Conservation (phyloP, 2,888 invertebrate species). For the Laothoe populi region DNA sequence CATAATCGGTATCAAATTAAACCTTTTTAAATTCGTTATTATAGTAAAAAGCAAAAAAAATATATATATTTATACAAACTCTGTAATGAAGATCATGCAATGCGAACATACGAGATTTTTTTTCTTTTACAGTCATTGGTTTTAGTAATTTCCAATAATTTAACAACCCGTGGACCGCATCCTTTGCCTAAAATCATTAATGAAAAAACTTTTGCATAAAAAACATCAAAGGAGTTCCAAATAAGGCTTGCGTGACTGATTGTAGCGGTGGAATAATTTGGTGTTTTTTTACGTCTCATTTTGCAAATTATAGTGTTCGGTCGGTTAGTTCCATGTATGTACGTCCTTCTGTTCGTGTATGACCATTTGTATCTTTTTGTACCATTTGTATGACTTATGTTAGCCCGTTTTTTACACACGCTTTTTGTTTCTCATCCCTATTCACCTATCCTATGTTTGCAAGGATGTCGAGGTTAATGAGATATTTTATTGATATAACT, state of each 20-base stretch:
- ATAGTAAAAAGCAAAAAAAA: neutral
- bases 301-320: slow-evolving; percentile 24
- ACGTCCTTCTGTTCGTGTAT: slow-evolving; percentile 4
- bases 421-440: neutral
- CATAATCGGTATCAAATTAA: neutral
- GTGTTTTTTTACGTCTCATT: slow-evolving; percentile 25
- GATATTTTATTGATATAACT: neutral
- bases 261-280: slow-evolving; percentile 21
- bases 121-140: slow-evolving; percentile 1
- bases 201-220: slow-evolving; percentile 2
- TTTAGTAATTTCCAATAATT: slow-evolving; percentile 6
- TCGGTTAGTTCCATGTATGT: slow-evolving; percentile 8
- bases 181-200: slow-evolving; percentile 20
- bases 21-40: neutral
- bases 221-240: slow-evolving; percentile 5
- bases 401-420: neutral
- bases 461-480: slow-evolving; percentile 2
- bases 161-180: neutral
- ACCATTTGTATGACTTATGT: neutral
- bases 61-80: neutral
- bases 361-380: neutral
- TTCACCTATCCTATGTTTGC: neutral
- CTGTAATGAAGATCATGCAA: neutral
- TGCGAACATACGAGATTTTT: slow-evolving; percentile 1
- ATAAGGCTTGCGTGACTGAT: slow-evolving; percentile 24